Conservation (phyloP, 2,113 vertebrate genomes). For the Heterotilapia buettikoferi region DNA sequence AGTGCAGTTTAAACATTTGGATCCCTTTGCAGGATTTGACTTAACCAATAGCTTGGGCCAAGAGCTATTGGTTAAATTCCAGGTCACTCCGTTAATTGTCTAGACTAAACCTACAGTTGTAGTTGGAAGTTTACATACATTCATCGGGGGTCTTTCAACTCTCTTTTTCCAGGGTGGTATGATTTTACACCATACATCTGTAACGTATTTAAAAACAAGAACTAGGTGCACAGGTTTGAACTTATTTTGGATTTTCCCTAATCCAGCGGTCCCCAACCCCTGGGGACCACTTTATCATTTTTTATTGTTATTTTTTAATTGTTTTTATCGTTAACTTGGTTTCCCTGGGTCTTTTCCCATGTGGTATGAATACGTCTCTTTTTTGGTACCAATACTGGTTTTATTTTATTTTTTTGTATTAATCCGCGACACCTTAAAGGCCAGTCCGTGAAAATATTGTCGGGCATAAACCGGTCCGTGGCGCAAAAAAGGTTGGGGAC, state of each 20-base stretch:
- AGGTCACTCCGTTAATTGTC: neutral
- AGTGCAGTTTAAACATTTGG: neutral
- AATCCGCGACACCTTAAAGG: neutral
- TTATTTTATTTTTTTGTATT: neutral
- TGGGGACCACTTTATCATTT: neutral
- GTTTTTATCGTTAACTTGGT: neutral
- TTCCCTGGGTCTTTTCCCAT: neutral
- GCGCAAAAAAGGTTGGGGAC: no score
- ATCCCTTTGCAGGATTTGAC: neutral
- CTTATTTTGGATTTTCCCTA: neutral
- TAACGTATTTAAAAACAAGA: neutral
- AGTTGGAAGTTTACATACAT: neutral
- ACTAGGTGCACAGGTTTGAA: neutral
- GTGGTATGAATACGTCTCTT: neutral
- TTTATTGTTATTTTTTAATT: neutral
- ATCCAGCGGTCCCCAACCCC: neutral
- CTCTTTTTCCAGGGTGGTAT: neutral
- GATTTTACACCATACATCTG: neutral
- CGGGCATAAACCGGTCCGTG: no score
- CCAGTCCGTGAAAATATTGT: no score
- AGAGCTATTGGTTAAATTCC: neutral
- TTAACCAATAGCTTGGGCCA: rapidly evolving
- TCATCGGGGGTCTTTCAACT: neutral
- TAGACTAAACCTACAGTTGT: neutral
- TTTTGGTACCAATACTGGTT: neutral